Percentiles rank a stretch among this genome's conserved stretches.
These are phyloP conservation scores for Dynastes grantii DNA, from an alignment of 2,888 invertebrate species.

Conservation along the genomic window DNA sequence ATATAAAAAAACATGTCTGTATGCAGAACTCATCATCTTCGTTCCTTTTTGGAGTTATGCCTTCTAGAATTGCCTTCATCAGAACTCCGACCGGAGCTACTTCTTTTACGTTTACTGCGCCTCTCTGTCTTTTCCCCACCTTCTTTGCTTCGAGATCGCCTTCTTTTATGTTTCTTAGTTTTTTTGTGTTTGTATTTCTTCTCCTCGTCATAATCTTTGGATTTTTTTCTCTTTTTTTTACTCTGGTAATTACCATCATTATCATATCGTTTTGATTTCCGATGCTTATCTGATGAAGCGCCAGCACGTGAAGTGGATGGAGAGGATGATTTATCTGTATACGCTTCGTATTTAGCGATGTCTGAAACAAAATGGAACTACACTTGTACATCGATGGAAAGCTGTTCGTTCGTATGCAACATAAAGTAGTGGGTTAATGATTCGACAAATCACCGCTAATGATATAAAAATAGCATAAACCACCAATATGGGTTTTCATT, in stretches of 20 bases:
- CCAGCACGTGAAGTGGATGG: background rate
- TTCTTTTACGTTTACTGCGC: background rate
- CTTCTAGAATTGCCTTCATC: background rate
- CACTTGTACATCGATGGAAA: background rate
- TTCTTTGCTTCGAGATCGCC: slow-evolving; percentile 60
- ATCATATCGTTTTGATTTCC: background rate
- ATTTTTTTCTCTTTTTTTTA: background rate
- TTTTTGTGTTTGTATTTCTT: slow-evolving; percentile 38
- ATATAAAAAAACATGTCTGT: too few relatives aligned
- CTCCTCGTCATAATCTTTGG: background rate
- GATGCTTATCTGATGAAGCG: background rate
- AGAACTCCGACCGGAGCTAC: background rate
- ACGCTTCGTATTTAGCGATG: slow-evolving; percentile 81
- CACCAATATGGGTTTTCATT: too few relatives aligned
- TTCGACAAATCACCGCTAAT: background rate
- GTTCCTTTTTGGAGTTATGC: background rate
- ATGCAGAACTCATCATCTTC: background rate
- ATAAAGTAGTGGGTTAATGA: background rate
- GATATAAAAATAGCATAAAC: background rate
- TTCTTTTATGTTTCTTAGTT: slow-evolving; percentile 59
- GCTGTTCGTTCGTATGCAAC: background rate
- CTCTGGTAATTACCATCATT: background rate
- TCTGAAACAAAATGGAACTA: slow-evolving; percentile 70
- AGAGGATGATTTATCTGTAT: slow-evolving; percentile 61
- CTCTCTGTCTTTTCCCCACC: background rate